Base-by-base conservation (phyloP, 2,797 vertebrate species). In the Megaceryle alcyon region DNA sequence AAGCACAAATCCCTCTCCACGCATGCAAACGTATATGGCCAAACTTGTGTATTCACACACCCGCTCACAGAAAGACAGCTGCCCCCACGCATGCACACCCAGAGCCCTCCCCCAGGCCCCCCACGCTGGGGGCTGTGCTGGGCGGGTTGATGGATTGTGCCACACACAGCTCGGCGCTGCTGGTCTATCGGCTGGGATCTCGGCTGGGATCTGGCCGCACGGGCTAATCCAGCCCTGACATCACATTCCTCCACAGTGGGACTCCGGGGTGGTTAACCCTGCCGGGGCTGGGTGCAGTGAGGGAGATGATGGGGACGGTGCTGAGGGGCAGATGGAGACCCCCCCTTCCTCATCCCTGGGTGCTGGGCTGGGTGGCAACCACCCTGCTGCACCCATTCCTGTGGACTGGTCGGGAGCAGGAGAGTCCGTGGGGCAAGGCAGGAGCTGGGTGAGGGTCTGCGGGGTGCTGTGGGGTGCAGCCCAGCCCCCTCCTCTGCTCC, bases 211-310 rank as follows among this genome's bases (percentile, higher is more conserved):
- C 53, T 54, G 20, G 75, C 70, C 14, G 28, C n/a, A 8, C 37
- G 59, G 89, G 81, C 92, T 95, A 94, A 97, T 96, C 96, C 95
- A 94, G 73, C 92, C 87, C 95, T 92, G 91, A 91, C 95, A 82
- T 90, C 92, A 46, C 88, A 92, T 95, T 95, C 89, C 94, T 95
- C 79, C 84, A 5, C 95, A 69, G 72, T 43, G 85, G 89, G 82
- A 54, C 81, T 88, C 65, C 43, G 11, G 33, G 10, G 12, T 2
- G 11, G 39, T 96, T 93, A 94, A 92, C 92, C 88, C 95, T 88
- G 80, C 54, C 9, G 35, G 79, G 82, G 54, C 68, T 75, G 91
- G 63, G 53, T 12, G 2, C 5, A 2, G 53, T 66, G 72, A 49
- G 20, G 69, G 46, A n/a, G 46, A 6, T 9, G 59, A 44, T 25